Evolutionary conservation across 2,888 invertebrate genomes (phyloP).

Genomic region (Aplocera efformata): DNA sequence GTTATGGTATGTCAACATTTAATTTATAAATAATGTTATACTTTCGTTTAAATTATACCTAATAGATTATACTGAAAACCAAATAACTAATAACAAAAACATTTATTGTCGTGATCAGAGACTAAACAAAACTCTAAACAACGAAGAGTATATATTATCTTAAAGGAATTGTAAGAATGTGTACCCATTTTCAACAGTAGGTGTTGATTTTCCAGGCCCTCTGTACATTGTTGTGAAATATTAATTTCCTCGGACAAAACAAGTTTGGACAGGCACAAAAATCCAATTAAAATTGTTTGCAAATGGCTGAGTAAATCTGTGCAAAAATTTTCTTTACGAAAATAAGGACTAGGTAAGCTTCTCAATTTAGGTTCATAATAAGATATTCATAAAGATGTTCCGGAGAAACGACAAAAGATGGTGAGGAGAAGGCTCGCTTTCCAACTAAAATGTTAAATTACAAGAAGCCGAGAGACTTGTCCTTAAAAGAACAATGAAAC

Average conservation of each 20-base stretch:
- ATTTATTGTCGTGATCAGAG: too few species aligned
- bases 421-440: conserved; percentile 42
- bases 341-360: conserved; percentile 70
- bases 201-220: conserved; percentile 22
- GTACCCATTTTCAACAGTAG: too few species aligned
- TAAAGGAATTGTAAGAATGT: background rate
- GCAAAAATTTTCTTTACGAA: conserved; percentile 64
- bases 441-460: conserved; percentile 62
- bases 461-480: conserved; percentile 44
- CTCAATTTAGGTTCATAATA: conserved; percentile 72
- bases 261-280: conserved; percentile 66
- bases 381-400: conserved; percentile 74
- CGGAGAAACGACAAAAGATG: conserved; percentile 55
- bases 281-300: conserved; percentile 77
- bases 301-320: conserved; percentile 65
- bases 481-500: conserved; percentile 36
- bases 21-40: too few species aligned
- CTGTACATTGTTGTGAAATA: conserved; percentile 37
- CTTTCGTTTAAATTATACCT: too few species aligned
- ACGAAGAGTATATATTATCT: too few species aligned
- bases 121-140: too few species aligned
- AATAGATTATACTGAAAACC: too few species aligned
- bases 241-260: conserved; percentile 51
- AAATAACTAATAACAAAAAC: too few species aligned
- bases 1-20: too few species aligned